Base-by-base conservation (phyloP, 2,888 invertebrate species). In the Leucophenga maculata region DNA sequence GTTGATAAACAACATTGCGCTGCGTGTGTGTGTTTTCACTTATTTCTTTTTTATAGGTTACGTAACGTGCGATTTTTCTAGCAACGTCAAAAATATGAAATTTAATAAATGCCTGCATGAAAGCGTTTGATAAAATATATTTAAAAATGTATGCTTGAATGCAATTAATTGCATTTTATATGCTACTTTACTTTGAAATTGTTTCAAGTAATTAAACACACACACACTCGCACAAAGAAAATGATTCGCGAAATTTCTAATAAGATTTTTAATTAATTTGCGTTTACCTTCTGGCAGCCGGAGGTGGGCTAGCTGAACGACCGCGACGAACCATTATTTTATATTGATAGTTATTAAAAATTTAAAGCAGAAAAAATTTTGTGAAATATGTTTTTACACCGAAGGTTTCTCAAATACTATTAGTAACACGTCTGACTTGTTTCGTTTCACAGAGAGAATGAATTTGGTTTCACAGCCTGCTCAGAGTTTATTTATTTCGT, bases 251-350 rank as follows among this genome's bases (percentile, higher is more conserved):
- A 64, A 64, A 9, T 31, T 65, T 69, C 66, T 52, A 71, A 62
- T 74, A 69, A 8, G 32, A 39, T 54, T 64, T 64, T 22, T 26
- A 26, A 32, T 13, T 32, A 14, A 31, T 22, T 31, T 18, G 44
- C 50, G 79, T 76, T 89, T 90, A 92, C 92, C 92, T 90, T 86
- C 92, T 90, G 65, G 90, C 89, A 54, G 92, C 91, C 78, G 92
- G 92, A 71, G 93, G 92, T 72, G 94, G 93, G 86, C 92, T 92
- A 70, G 93, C 91, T 77, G 93, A 92, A 87, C 94, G 90, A 91
- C 94, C 94, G 87, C 94, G 92, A 89, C 94, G 91, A 87, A 93
- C 93, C 94, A 94, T 94, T 84, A 90, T 91, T 72, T 20, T 74
- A 67, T 64, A 66, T 69, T 55, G 69, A 73, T 71, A 16, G 69